Evolutionary conservation across 2,113 vertebrate genomes (phyloP), one percentile per base, ranked within the genome.

Genomic region (Channa argus): DNA sequence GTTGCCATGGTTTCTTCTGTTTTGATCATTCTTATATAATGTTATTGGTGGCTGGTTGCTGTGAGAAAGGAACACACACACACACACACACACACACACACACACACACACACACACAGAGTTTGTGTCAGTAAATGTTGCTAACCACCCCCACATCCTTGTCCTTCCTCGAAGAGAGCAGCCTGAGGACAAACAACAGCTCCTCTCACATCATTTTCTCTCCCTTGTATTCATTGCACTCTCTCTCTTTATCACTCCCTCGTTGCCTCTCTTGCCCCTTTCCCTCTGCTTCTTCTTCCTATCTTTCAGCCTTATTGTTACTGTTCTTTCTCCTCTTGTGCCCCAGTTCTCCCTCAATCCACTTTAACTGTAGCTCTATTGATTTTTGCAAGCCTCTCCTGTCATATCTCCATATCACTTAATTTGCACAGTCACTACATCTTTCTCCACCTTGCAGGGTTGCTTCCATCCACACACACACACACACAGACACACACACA

Each of bases 21-120:
- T 92, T 92, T 90, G 86, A 90, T 89, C 79, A 63, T 63, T 72
- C 86, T 93, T 92, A 91, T 90, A 81, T 91, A 92, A 92, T 84
- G 66, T 78, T 77, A 91, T 85, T 88, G 89, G 88, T 91, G 91
- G 79, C 90, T 87, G 91, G 85, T 88, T 87, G 85, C 86, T 84
- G 82, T 82, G 80, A 89, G 83, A 78, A 86, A 85, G 77, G 74
- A 86, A 62, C 74, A 67, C 76, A 43, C 64, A 51, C 64, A 44
- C 55, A 53, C 74, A 15, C 45, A 12, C 74, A 59, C 77, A 41
- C n/a, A n/a, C n/a, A n/a, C n/a, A n/a, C n/a, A n/a, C 76, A 60
- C 86, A 70, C 43, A 58, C 71, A 53, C 83, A 63, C 55, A 53
- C 74, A 15, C 45, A 12, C 74, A 59, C 77, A 41, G 68, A 74